Base-by-base conservation (phyloP, 2,113 vertebrate species). In the Elephantulus edwardii region DNA sequence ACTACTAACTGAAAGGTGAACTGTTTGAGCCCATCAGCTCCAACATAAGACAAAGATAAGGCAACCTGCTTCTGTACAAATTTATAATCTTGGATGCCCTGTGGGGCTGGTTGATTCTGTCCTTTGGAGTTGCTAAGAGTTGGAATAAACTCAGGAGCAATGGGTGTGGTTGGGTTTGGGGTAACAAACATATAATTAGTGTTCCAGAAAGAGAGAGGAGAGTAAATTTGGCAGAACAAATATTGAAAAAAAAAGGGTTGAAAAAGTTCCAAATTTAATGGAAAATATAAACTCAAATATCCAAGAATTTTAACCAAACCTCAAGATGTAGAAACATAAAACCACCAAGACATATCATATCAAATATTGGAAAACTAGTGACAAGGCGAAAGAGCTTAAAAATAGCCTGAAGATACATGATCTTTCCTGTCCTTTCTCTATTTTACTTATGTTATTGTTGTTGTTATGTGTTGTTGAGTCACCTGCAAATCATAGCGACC, bases 241-340 rank as follows among this genome's bases (percentile, higher is more conserved):
- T 30, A 48, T 1, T 83, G 54, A 40, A 6, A 84, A 77, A 90
- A 83, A 75, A 62, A 76, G 17, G 26, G 70, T 64, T 85, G 35
- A 90, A 90, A 72, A 68, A 10, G n/a, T 35, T 78, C 38, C 64
- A 78, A 75, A 83, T 88, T 35, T n/a, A 19, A 83, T 83, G 28
- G 35, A 86, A 83, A 17, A 46, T 83, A 56, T 76, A 82, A 79
- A 85, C 17, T 80, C 22, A 88, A 58, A 83, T 95, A 71, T 56
- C 9, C 8, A 75, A 78, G 44, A 92, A 60, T 81, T 46, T 71
- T 72, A 77, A 89, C 22, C n/a, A 86, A 92, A 66, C 4, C 5
- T 24, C 3, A 50, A 72, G 20, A 40, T 44, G 13, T 48, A 38
- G 68, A 68, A 72, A 84, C 9, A 86, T 48, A 58, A 90, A 78